Evolutionary conservation across 2,113 vertebrate species (phyloP).

Genomic region (Amazona guildingii): DNA sequence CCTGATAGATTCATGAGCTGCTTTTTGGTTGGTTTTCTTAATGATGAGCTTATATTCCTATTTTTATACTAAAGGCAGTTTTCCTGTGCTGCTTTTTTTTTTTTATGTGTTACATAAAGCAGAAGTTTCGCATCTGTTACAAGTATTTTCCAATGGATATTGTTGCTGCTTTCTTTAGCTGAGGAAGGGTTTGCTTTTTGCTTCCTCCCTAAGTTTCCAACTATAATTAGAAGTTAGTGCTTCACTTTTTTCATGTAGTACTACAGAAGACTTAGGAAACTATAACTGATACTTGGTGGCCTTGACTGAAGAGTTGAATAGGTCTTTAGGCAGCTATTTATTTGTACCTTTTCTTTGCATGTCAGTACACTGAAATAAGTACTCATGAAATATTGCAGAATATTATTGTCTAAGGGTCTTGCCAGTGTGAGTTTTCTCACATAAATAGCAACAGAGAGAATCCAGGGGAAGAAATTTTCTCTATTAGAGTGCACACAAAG

Average conservation of each 20-base stretch:
- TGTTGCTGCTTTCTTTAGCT: not conserved
- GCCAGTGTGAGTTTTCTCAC: not conserved
- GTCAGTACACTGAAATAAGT: not conserved
- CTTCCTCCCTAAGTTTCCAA: conserved; percentile 36
- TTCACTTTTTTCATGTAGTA: not conserved
- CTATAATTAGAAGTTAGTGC: not conserved
- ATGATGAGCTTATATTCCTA: not conserved
- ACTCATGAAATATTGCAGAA: not conserved
- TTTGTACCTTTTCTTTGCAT: not conserved
- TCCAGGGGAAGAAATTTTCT: not conserved
- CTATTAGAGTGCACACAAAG: not conserved
- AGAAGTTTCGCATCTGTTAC: conserved; percentile 1
- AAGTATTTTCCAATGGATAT: not conserved
- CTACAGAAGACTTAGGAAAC: not conserved
- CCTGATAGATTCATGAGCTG: not conserved
- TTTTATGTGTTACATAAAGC: conserved; percentile 13
- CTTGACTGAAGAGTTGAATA: not conserved
- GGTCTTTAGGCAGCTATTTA: not conserved
- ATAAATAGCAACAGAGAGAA: not conserved
- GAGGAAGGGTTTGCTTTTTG: not conserved
- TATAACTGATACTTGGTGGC: not conserved
- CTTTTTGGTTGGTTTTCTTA: not conserved
- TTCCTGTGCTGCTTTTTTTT: not conserved
- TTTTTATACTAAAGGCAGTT: not conserved
- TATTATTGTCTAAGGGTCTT: not conserved